Percentiles rank a stretch among this genome's conserved stretches.
phyloP scores from a whole-genome alignment of 1,140 invertebrate species.

The Sitobion miscanthi region DNA sequence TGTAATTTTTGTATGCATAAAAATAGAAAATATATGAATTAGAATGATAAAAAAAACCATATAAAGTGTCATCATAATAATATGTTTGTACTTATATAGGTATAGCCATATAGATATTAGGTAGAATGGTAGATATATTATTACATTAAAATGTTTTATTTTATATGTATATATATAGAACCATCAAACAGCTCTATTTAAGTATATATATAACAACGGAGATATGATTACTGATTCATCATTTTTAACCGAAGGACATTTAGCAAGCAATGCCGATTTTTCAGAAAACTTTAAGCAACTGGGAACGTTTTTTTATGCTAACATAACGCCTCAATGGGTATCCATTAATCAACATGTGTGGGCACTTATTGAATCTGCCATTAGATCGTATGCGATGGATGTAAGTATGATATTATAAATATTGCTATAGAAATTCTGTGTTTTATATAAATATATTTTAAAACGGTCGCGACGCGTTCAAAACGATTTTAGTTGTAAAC shows the following conservation, averaged over 20 bases:
- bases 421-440: too few species aligned
- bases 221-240: neutral
- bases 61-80: neutral
- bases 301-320: neutral
- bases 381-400: neutral
- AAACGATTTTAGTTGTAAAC: neutral
- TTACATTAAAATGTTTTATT: neutral
- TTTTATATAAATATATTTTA: neutral
- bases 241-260: neutral
- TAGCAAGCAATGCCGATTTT: neutral
- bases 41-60: neutral
- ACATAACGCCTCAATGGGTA: neutral
- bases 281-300: neutral
- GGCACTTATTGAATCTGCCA: neutral
- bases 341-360: neutral
- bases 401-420: neutral
- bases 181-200: neutral
- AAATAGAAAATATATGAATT: neutral
- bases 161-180: neutral
- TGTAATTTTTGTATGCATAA: neutral
- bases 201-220: neutral
- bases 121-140: neutral
- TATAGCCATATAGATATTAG: neutral
- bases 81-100: neutral
- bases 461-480: neutral